Base-by-base conservation (phyloP, 2,113 vertebrate species). In the Dipodomys ordii region DNA sequence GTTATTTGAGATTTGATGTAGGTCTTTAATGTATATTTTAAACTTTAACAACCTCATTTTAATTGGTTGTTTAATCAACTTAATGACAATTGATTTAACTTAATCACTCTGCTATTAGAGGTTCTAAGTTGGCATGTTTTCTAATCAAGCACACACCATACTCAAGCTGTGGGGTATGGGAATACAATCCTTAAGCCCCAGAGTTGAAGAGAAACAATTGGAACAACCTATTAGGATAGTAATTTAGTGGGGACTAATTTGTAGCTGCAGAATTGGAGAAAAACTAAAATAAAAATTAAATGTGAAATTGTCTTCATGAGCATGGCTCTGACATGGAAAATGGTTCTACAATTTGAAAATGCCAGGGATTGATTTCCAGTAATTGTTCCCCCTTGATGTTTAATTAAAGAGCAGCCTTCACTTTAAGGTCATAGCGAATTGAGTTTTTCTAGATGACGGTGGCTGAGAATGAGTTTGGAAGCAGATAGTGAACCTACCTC, bases 351-450 rank as follows among this genome's bases (percentile, higher is more conserved):
- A 46, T 97, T 97, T 97, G 88, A 97, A 97, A 97, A 97, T 97
- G 62, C 60, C 69, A 92, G 39, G 53, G 16, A 95, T 96, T 96
- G 83, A 95, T 78, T 96, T 94, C 94, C 88, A 94, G 64, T 97
- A 94, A 92, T 95, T 98, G 88, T 97, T 78, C 81, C 57, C 92
- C 73, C 73, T 84, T 96, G 95, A 73, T 97, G 94, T 96, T 98
- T 98, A 98, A 97, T 98, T 97, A 96, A 98, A 97, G 96, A 96
- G 30, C 32, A 46, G 94, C 80, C 78, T 96, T 91, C 90, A 46
- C 96, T 96, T 97, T 96, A 98, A 98, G 93, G 89, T 98, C 95
- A 92, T 39, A 7, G 65, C 44, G 95, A 96, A 96, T 93, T 95
- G 93, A 96, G 87, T 92, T 57, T 98, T 97, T 95, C 82, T 95